Conservation (phyloP, 2,113 vertebrate genomes). For the Upupa epops region DNA sequence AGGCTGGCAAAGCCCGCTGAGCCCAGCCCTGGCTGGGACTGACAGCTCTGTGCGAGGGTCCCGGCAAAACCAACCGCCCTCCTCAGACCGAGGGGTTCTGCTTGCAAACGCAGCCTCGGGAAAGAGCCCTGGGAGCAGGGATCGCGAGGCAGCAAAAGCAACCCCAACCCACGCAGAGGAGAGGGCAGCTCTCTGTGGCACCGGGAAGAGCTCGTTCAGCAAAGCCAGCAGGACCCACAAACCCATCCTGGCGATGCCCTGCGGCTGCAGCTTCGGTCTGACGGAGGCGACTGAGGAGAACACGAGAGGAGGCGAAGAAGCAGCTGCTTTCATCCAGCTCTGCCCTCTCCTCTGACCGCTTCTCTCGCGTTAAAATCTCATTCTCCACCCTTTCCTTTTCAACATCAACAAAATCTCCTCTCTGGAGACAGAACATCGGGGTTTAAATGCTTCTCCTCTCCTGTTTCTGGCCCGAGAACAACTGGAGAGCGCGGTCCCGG, state of each 20-base stretch:
- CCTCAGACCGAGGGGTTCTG: too few relatives aligned
- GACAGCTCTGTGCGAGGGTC: conserved; percentile 42
- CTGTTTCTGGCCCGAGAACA: neutral
- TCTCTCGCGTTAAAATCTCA: neutral
- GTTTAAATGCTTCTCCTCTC: neutral
- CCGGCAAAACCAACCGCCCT: too few relatives aligned
- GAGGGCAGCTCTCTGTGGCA: too few relatives aligned
- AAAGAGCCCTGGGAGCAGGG: conserved; percentile 56
- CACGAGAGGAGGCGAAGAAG: neutral
- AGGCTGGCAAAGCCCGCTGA: too few relatives aligned
- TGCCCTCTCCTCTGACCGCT: neutral
- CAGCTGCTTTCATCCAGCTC: neutral
- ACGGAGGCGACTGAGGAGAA: neutral
- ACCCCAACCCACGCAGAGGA: neutral
- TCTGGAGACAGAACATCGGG: neutral
- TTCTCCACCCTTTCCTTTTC: neutral
- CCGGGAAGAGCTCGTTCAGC: neutral
- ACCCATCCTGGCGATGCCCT: neutral
- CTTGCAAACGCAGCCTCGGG: conserved; percentile 44
- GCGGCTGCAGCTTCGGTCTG: neutral
- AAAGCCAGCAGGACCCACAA: neutral
- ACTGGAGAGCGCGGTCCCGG: fast-evolving
- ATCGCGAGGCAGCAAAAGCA: too few relatives aligned
- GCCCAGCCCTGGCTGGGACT: conserved; percentile 27
- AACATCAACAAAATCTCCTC: neutral